Evolutionary conservation across 2,888 invertebrate species (phyloP), one percentile per base, ranked within the genome.

Genomic region (Enchytraeus crypticus): DNA sequence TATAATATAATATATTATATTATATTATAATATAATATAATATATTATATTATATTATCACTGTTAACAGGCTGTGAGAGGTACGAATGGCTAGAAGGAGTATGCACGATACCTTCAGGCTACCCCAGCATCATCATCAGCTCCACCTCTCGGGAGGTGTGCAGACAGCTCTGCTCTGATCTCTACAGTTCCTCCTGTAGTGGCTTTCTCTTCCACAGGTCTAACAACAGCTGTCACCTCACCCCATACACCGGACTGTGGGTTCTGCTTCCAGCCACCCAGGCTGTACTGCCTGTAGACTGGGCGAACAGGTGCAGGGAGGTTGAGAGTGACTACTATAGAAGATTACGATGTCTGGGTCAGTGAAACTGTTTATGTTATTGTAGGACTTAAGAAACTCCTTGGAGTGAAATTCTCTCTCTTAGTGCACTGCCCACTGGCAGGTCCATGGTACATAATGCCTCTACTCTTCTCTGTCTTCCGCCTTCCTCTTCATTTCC

Each of bases 171-270:
- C 5, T 56, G 56, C 27, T 56, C 56, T 2, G 18, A 14, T 29
- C 23, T 33, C 43, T 56, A 56, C 56, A 32, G 32, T 46, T 18
- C 4, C 3, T 8, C 18, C 34, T 56, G 56, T 29, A 56, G 56
- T n/a, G 38, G 29, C 11, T 56, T 56, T 46, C 27, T 56, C 11
- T 56, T n/a, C 56, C 43, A 46, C 56, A 1, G 56, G 26, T 45
- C 45, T 8, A 46, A 43, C 26, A 21, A 27, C 46, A 32, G 26
- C 43, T 56, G 56, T 46, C 43, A 27, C 56, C 46, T 56, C 11
- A 56, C 43, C 56, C 1, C 46, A 18, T 56, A 56, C 46, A 56
- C 56, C 18, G 56, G 56, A 3, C 45, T 45, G 45, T 56, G 56
- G 56, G 27, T 46, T 27, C 56, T n/a, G 27, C 30, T 32, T 5